These are phyloP conservation scores for Gorilla gorilla DNA, from an alignment of 2,113 vertebrate genomes.

Conservation along the genomic window DNA sequence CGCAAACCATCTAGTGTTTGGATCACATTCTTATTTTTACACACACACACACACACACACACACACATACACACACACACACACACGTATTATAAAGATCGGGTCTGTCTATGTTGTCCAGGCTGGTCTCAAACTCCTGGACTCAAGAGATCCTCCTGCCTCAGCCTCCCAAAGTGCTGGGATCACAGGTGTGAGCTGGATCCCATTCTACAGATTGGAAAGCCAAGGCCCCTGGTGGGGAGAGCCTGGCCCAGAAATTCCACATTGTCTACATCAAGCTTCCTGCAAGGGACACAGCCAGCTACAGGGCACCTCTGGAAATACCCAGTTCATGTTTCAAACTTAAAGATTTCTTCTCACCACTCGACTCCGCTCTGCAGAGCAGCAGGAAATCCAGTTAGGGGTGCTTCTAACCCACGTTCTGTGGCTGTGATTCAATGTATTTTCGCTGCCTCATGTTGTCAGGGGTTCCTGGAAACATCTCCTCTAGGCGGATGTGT, in stretches of 20 bases:
- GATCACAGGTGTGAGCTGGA: too few species aligned
- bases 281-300: background rate
- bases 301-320: background rate
- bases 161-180: too few species aligned
- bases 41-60: too few species aligned
- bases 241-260: background rate
- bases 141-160: too few species aligned
- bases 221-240: background rate
- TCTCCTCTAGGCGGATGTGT: background rate
- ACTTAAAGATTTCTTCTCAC: background rate
- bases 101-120: too few species aligned
- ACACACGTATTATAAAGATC: too few species aligned
- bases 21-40: background rate
- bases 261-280: background rate
- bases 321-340: background rate
- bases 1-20: rapidly evolving
- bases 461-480: slow-evolving; percentile 37
- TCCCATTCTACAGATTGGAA: background rate
- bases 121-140: too few species aligned
- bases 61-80: too few species aligned
- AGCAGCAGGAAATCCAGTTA: background rate
- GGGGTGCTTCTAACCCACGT: background rate
- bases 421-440: too few species aligned
- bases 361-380: background rate
- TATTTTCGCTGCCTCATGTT: rapidly evolving